Percentiles rank a stretch among this genome's conserved stretches.
These are phyloP conservation scores for Trinectes maculatus DNA, from an alignment of 2,113 vertebrate species.

Conservation along the genomic window DNA sequence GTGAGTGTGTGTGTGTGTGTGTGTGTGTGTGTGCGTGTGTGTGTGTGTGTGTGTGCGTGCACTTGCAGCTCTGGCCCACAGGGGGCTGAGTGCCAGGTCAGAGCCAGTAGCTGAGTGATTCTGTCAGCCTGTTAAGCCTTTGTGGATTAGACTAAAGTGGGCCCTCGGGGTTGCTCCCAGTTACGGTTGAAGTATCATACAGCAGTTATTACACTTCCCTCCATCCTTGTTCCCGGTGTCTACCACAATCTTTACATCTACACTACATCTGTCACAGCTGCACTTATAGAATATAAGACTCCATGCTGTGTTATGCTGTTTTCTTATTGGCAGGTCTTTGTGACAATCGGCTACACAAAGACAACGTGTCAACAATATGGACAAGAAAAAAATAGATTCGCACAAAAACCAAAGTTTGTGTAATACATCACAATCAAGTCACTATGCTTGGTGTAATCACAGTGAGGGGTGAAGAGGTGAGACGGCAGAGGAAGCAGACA, in stretches of 20 bases:
- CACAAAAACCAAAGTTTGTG: not conserved
- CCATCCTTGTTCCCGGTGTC: constrained; percentile 15
- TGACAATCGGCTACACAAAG: no score
- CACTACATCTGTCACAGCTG: not conserved
- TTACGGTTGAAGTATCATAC: constrained; percentile 47
- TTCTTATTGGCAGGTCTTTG: no score
- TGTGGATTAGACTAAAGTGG: constrained; percentile 68
- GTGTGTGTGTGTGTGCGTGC: constrained; percentile 27
- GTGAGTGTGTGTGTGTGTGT: no score
- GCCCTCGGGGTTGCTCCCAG: constrained; percentile 64
- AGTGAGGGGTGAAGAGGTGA: not conserved
- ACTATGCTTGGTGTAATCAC: no score
- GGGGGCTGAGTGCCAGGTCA: constrained; percentile 65
- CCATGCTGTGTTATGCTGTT: no score
- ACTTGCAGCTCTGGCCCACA: constrained; percentile 46
- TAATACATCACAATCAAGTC: not conserved
- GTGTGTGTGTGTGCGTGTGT: constrained; percentile 14
- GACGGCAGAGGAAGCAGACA: constrained; percentile 30
- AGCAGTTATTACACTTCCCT: constrained; percentile 33
- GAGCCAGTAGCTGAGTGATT: constrained; percentile 72
- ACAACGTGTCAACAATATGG: not conserved
- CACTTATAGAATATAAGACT: no score
- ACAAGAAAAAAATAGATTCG: not conserved
- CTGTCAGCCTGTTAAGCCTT: constrained; percentile 73
- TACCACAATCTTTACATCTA: constrained; percentile 8